Conservation (phyloP, 2,797 vertebrate genomes). For the Tokudaia muenninki region DNA sequence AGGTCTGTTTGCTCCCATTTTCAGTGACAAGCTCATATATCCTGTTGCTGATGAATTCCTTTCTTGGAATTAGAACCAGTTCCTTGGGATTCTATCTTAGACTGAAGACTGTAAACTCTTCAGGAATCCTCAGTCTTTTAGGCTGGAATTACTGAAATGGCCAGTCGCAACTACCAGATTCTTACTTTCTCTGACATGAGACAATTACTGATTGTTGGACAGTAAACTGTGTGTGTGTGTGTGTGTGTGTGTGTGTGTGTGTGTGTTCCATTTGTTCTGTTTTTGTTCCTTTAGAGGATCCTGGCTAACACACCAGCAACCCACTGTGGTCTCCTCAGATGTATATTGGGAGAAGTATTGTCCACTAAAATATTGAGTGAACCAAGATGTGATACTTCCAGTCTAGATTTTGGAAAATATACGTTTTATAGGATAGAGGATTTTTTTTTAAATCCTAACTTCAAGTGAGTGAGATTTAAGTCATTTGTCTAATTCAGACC, state of each 20-base stretch:
- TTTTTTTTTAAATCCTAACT: not conserved
- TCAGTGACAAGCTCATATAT: too few species aligned
- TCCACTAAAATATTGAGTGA: conserved; percentile 29
- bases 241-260: not conserved
- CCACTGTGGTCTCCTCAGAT: not conserved
- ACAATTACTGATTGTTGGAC: not conserved
- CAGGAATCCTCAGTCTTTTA: not conserved
- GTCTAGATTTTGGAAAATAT: not conserved
- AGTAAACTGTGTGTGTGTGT: not conserved
- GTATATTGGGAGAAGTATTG: not conserved
- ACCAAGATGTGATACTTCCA: not conserved
- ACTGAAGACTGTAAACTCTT: not conserved
- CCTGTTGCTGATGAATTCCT: not conserved
- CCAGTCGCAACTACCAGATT: not conserved
- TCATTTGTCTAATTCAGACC: not conserved
- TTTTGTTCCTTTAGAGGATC: not conserved
- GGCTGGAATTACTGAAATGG: not conserved
- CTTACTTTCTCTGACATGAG: not conserved
- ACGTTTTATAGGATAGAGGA: not conserved
- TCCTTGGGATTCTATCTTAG: not conserved
- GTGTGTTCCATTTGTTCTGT: not conserved
- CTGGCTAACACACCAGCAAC: not conserved
- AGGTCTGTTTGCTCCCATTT: not conserved
- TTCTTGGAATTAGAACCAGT: not conserved
- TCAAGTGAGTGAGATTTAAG: not conserved